Conservation (phyloP, 2,113 vertebrate species). For the Scartelaos histophorus region DNA sequence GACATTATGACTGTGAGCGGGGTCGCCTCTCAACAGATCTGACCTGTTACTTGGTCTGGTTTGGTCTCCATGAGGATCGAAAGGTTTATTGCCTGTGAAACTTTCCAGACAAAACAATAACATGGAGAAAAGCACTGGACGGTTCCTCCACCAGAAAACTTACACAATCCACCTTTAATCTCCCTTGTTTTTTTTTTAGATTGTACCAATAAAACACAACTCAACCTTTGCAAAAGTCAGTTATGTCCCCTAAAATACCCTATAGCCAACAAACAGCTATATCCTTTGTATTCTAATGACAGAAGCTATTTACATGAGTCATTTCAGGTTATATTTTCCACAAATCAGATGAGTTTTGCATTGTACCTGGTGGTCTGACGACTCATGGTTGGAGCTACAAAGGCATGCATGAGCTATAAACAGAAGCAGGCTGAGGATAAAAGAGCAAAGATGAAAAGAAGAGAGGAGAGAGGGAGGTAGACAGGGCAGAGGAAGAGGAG, state of each 20-base stretch:
- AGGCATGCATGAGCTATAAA: conserved; percentile 16
- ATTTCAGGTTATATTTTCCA: background rate
- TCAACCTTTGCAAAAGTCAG: too few relatives aligned
- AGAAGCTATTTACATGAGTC: background rate
- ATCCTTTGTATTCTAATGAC: background rate
- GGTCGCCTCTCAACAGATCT: too few relatives aligned
- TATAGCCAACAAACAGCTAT: background rate
- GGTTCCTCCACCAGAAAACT: too few relatives aligned
- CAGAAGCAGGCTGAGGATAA: background rate
- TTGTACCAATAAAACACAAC: too few relatives aligned
- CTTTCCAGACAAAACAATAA: too few relatives aligned
- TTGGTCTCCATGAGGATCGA: too few relatives aligned
- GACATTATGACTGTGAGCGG: too few relatives aligned
- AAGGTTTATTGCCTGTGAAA: too few relatives aligned
- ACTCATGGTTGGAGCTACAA: conserved; percentile 9
- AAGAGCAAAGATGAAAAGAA: conserved; percentile 27
- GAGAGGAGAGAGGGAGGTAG: background rate
- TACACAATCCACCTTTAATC: too few relatives aligned
- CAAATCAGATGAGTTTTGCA: background rate
- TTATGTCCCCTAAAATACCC: background rate
- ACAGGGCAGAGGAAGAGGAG: conserved; percentile 2
- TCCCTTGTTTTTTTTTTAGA: too few relatives aligned
- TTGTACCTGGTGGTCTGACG: background rate
- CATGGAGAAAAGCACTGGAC: too few relatives aligned
- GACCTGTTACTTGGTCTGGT: too few relatives aligned